Conservation (phyloP, 2,797 vertebrate genomes). For the Darevskia nairensis region DNA sequence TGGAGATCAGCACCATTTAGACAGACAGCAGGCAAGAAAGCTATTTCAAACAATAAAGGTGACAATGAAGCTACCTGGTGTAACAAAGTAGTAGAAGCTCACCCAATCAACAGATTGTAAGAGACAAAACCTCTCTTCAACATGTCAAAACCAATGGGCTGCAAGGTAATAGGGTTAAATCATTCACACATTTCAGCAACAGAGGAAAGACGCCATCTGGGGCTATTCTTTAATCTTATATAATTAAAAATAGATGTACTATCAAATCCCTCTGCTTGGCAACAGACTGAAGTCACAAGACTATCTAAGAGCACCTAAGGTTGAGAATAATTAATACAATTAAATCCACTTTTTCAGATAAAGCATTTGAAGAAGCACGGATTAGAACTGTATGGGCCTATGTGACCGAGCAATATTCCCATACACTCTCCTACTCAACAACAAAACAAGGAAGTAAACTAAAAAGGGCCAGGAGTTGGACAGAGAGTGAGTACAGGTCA, state of each 20-base stretch:
- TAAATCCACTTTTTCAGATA: slow-evolving; percentile 26
- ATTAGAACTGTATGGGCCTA: neutral
- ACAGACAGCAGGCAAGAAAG: slow-evolving; percentile 19
- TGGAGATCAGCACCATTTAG: slow-evolving; percentile 60
- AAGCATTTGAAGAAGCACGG: slow-evolving; percentile 8
- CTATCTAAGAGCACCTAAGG: slow-evolving; percentile 30
- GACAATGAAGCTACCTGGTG: slow-evolving; percentile 36
- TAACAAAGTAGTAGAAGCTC: slow-evolving; percentile 12
- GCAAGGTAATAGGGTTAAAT: slow-evolving; percentile 58
- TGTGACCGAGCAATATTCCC: neutral
- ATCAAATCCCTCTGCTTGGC: slow-evolving; percentile 26
- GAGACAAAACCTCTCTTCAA: slow-evolving; percentile 57
- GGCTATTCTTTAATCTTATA: slow-evolving; percentile 28
- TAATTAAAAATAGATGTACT: slow-evolving; percentile 49
- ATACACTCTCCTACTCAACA: neutral
- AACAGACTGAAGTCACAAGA: slow-evolving; percentile 17
- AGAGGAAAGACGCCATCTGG: slow-evolving; percentile 46
- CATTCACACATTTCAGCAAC: slow-evolving; percentile 53
- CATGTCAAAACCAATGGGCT: slow-evolving; percentile 33
- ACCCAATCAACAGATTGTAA: slow-evolving; percentile 28
- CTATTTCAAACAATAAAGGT: slow-evolving; percentile 43
- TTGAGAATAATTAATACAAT: neutral
- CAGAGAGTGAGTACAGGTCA: neutral
- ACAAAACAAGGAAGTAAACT: neutral
- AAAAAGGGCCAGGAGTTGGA: slow-evolving; percentile 14